A percentile compares a stretch with the other conserved stretches of the same genome.
phyloP scores from a whole-genome alignment of 1,140 invertebrate species.

The Drosophila setifemur region DNA sequence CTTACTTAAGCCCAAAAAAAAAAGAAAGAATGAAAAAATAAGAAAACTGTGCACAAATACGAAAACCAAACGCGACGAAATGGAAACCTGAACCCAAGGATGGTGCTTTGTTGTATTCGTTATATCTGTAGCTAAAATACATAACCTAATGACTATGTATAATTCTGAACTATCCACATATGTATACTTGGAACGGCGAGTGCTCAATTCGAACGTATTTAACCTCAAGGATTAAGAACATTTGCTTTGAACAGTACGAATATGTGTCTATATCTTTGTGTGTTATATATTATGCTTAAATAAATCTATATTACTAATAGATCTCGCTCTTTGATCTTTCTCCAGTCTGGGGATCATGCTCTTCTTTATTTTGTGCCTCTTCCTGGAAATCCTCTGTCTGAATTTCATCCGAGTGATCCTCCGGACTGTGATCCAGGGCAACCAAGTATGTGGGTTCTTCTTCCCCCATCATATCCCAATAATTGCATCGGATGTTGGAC shows the following conservation, averaged over 20 bases:
- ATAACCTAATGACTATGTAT: slow-evolving; percentile 37
- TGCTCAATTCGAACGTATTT: slow-evolving; percentile 58
- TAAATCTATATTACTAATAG: slow-evolving; percentile 33
- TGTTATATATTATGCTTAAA: slow-evolving; percentile 47
- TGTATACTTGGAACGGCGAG: slow-evolving; percentile 33
- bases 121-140: slow-evolving; percentile 27
- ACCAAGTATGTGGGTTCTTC: slow-evolving; percentile 89
- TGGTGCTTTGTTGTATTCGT: slow-evolving; percentile 37
- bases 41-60: slow-evolving; percentile 67
- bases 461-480: slow-evolving; percentile 87
- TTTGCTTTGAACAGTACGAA: slow-evolving; percentile 54
- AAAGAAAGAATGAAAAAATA: no score
- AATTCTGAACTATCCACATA: slow-evolving; percentile 16
- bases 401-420: slow-evolving; percentile 27
- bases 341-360: not conserved
- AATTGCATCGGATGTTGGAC: slow-evolving; percentile 86
- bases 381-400: not conserved
- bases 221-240: slow-evolving; percentile 40
- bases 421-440: slow-evolving; percentile 84
- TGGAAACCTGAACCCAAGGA: slow-evolving; percentile 28
- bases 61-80: slow-evolving; percentile 47
- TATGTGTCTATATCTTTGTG: slow-evolving; percentile 42
- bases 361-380: not conserved
- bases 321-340: not conserved
- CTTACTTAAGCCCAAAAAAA: slow-evolving; percentile 41